Evolutionary conservation across 2,797 vertebrate genomes (phyloP), one percentile per base, ranked within the genome.

Genomic region (Poecilia wingei): DNA sequence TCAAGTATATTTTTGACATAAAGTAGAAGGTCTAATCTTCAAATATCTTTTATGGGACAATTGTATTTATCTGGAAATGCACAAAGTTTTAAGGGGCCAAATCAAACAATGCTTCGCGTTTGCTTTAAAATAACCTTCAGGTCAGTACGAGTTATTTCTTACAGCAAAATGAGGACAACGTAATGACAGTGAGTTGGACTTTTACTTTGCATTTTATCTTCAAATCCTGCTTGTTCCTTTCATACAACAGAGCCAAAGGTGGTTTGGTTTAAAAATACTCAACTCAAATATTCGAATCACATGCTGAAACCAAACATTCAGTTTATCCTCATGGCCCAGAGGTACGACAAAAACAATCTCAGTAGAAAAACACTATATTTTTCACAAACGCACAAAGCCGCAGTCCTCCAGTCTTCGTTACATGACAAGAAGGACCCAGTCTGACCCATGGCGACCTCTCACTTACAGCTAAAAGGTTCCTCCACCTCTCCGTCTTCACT

Each of bases 361-460:
- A 31, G 72, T 31, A 55, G 31, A 59, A 36, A 86, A 81, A 84
- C 72, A 64, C 47, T 81, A 14, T 85, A 33, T n/a, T 47, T 84
- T 88, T 82, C 28, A 69, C 36, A 71, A 78, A 72, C 39, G 78
- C 66, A 61, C 31, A 80, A 79, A 64, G 69, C 72, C 80, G 82
- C 13, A 8, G 59, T 18, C 22, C 72, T 51, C 6, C 69, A 59
- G 72, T 12, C 43, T 57, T 82, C n/a, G 77, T 68, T 66, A 53
- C 74, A 83, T 72, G 43, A 82, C 81, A 80, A 68, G n/a, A 3
- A 61, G 8, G 61, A 45, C 45, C 41, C 22, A 71, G 83, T 91
- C 83, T 91, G 90, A 92, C 89, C 86, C 79, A 1, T 5, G 25
- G 72, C 82, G 87, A 93, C 89, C 89, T 86, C 85, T 89, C 88